phyloP scores from a whole-genome alignment of 2,797 vertebrate species.

The Esox lucius region DNA sequence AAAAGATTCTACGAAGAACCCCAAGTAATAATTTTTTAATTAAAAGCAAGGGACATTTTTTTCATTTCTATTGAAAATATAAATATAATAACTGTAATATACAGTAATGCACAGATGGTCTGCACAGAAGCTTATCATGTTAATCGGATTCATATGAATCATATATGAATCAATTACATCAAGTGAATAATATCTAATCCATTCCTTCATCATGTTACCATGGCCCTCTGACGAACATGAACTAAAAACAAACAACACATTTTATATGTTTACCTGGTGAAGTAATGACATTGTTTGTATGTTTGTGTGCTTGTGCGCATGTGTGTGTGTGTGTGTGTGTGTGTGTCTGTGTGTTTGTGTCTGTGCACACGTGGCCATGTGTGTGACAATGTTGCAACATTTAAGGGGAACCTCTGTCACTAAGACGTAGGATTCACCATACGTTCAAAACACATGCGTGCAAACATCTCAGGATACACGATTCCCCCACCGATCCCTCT shows the following conservation, averaged over 20 bases:
- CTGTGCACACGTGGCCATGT: neutral
- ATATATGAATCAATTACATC: neutral
- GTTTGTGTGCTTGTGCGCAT: neutral
- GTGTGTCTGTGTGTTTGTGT: neutral
- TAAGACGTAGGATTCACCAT: constrained; percentile 5
- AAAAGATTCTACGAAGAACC: too few relatives aligned
- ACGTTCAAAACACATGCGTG: neutral
- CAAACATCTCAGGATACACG: neutral
- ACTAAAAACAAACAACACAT: neutral
- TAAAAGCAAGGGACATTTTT: neutral
- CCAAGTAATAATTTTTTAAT: too few relatives aligned
- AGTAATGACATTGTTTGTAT: neutral
- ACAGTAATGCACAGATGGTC: neutral
- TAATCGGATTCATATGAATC: neutral
- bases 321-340: neutral
- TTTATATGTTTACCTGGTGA: neutral
- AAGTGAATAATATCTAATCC: neutral
- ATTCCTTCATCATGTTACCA: neutral
- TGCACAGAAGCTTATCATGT: neutral
- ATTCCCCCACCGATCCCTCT: neutral
- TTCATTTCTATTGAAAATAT: neutral
- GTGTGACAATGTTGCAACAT: neutral
- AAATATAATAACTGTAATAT: neutral
- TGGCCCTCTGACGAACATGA: neutral
- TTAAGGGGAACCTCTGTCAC: neutral